A percentile compares a stretch with the other conserved stretches of the same genome.
phyloP scores from a whole-genome alignment of 2,113 vertebrate genomes.

The Notarius lentiginosus region DNA sequence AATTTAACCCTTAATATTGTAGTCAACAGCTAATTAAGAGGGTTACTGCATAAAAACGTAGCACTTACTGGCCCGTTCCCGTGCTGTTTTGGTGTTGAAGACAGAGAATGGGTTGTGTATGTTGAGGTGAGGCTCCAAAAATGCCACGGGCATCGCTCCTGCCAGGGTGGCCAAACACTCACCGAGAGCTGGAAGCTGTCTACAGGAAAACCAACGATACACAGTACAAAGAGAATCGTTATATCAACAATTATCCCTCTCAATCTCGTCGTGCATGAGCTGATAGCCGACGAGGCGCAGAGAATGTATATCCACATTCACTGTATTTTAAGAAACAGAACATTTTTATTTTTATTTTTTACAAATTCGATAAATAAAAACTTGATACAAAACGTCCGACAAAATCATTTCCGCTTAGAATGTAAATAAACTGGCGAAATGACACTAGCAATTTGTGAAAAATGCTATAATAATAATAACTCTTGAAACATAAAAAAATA shows the following conservation, averaged over 20 bases:
- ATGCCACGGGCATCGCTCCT: slow-evolving; percentile 94
- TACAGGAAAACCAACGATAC: slow-evolving; percentile 58
- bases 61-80: slow-evolving; percentile 90
- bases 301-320: too few species aligned
- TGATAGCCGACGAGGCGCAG: too few species aligned
- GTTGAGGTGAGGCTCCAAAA: slow-evolving; percentile 93
- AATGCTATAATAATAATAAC: too few species aligned
- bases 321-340: too few species aligned
- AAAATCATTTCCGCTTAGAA: too few species aligned
- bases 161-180: slow-evolving; percentile 95
- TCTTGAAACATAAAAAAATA: too few species aligned
- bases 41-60: background rate
- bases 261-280: too few species aligned
- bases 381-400: too few species aligned
- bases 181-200: slow-evolving; percentile 96
- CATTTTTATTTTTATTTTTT: too few species aligned
- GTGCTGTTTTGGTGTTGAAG: slow-evolving; percentile 90
- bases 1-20: background rate
- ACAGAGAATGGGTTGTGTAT: slow-evolving; percentile 89
- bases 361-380: too few species aligned
- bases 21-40: background rate
- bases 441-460: too few species aligned
- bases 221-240: background rate
- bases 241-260: background rate
- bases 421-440: too few species aligned